Evolutionary conservation across 2,797 vertebrate species (phyloP).

Genomic region (Spondyliosoma cantharus): DNA sequence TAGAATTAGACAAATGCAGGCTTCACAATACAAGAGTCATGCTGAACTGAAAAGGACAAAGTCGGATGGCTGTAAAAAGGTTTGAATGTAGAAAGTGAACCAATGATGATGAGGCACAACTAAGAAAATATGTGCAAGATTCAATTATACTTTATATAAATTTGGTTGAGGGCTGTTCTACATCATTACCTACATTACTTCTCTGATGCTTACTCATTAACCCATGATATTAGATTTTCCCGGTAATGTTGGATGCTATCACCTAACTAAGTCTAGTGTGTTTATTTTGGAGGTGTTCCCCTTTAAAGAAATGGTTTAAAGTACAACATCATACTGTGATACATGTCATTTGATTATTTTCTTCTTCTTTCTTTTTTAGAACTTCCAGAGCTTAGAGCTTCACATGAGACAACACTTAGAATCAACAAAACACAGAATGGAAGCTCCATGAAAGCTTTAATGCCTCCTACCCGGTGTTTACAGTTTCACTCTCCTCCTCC

Average conservation of each 20-base stretch:
- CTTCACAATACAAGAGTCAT: constrained; percentile 86
- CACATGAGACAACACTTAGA: no score
- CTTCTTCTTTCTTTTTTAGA: no score
- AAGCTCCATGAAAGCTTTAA: no score
- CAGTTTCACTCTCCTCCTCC: no score
- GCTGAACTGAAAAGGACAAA: constrained; percentile 85
- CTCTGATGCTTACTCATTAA: background rate
- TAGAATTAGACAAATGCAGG: constrained; percentile 72
- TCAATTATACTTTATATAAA: background rate
- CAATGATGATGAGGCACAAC: constrained; percentile 82
- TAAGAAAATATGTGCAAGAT: background rate
- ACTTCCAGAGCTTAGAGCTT: no score
- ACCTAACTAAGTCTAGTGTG: background rate
- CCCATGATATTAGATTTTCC: background rate
- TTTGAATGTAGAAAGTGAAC: constrained; percentile 72
- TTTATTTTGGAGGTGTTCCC: background rate
- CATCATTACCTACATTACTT: background rate
- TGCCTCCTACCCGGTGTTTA: no score
- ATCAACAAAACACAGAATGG: no score
- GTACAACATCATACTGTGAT: no score
- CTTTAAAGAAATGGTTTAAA: no score
- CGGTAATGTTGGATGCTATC: background rate
- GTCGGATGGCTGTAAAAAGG: constrained; percentile 63
- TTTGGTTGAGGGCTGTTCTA: background rate
- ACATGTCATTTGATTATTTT: no score